phyloP scores from a whole-genome alignment of 2,113 vertebrate genomes.

The Caloenas nicobarica region DNA sequence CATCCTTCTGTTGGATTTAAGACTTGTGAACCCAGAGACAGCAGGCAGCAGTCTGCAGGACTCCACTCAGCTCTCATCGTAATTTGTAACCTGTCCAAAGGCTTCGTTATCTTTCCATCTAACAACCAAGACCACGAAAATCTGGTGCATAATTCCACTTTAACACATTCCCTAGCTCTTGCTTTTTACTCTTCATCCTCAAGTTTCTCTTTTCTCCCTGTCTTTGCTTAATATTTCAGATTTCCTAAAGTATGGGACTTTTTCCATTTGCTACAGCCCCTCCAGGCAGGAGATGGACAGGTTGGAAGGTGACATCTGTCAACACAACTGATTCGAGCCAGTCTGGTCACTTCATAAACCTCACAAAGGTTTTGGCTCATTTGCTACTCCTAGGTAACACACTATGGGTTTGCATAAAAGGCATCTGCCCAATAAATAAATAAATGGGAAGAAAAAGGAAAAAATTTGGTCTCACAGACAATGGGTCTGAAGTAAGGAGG shows the following conservation, averaged over 20 bases:
- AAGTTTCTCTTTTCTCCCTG: background rate
- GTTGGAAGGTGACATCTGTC: background rate
- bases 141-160: background rate
- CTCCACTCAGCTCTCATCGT: background rate
- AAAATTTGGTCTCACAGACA: background rate
- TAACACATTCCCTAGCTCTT: background rate
- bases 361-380: background rate
- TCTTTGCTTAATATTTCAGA: background rate
- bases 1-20: background rate
- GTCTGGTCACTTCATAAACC: background rate
- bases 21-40: background rate
- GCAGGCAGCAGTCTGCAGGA: background rate
- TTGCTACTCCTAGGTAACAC: background rate
- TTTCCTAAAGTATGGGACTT: background rate
- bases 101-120: background rate
- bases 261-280: background rate
- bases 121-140: accelerated
- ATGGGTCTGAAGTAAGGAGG: background rate
- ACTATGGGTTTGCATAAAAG: background rate
- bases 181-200: background rate
- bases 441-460: background rate
- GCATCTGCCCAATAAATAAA: background rate
- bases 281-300: background rate
- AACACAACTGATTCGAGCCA: background rate
- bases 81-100: background rate